Conservation (phyloP, 1,140 invertebrate species). For the Oedothorax gibbosus region DNA sequence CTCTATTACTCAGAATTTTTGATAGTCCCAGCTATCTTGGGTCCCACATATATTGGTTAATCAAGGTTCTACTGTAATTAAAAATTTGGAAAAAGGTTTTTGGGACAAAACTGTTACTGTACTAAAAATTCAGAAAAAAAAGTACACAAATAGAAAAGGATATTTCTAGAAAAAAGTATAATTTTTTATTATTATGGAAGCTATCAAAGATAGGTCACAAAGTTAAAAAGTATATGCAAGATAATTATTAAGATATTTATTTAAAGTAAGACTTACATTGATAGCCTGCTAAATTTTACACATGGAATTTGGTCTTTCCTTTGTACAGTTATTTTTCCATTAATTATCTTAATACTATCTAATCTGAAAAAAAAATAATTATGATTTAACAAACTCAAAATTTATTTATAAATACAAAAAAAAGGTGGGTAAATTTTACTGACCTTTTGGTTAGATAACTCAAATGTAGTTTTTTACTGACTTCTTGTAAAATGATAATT, state of each 20-base stretch:
- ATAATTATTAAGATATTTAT: neutral
- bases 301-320: neutral
- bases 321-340: constrained; percentile 59
- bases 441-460: constrained; percentile 67
- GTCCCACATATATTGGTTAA: no score
- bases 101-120: no score
- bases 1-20: no score
- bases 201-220: no score
- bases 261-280: constrained; percentile 17
- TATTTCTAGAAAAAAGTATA: no score
- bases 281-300: constrained; percentile 15
- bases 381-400: neutral
- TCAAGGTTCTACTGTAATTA: no score
- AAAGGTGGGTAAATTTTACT: neutral
- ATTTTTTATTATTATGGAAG: no score
- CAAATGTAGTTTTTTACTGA: constrained; percentile 70
- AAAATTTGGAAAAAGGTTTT: no score
- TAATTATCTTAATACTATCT: constrained; percentile 65
- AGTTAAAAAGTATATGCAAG: no score
- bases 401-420: neutral
- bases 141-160: no score
- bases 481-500: constrained; percentile 68
- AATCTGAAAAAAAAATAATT: constrained; percentile 64
- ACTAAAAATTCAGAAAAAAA: no score
- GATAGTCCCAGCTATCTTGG: no score